phyloP scores from a whole-genome alignment of 2,888 invertebrate species.

The Bruchidius siliquastri region DNA sequence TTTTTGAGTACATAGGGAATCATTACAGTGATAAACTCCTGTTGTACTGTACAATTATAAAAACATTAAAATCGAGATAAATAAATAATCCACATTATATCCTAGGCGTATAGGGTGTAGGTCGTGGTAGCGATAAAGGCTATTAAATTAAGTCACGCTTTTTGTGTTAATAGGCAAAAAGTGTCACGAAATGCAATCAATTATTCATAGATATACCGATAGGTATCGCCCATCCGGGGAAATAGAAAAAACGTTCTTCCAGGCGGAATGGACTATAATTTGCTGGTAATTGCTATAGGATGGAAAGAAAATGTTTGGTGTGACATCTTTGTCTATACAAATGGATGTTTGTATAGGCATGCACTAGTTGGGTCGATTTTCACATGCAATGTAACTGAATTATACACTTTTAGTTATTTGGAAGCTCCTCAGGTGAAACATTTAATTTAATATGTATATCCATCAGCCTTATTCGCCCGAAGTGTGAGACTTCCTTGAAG shows the following conservation, averaged over 20 bases:
- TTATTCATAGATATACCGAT: conserved; percentile 16
- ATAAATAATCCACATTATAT: conserved; percentile 18
- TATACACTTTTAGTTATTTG: no score
- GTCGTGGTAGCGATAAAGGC: conserved; percentile 8
- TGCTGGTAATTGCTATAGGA: neutral
- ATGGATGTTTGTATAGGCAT: neutral
- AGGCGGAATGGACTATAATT: neutral
- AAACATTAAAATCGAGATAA: conserved; percentile 30
- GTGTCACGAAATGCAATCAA: conserved; percentile 24
- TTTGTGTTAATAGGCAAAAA: conserved; percentile 17
- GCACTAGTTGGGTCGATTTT: neutral
- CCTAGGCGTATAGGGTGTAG: neutral
- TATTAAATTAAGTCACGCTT: conserved; percentile 29
- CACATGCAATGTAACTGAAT: no score
- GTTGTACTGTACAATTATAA: conserved; percentile 25
- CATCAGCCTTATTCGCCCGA: no score
- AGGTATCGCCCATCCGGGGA: neutral
- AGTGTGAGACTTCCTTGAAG: no score
- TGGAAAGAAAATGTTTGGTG: neutral
- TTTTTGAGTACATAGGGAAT: neutral
- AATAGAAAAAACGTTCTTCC: neutral
- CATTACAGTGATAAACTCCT: neutral
- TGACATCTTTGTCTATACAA: neutral
- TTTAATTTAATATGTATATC: no score
- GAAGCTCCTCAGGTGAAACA: no score